phyloP scores from a whole-genome alignment of 1,140 invertebrate genomes.

The Acyrthosiphon pisum region DNA sequence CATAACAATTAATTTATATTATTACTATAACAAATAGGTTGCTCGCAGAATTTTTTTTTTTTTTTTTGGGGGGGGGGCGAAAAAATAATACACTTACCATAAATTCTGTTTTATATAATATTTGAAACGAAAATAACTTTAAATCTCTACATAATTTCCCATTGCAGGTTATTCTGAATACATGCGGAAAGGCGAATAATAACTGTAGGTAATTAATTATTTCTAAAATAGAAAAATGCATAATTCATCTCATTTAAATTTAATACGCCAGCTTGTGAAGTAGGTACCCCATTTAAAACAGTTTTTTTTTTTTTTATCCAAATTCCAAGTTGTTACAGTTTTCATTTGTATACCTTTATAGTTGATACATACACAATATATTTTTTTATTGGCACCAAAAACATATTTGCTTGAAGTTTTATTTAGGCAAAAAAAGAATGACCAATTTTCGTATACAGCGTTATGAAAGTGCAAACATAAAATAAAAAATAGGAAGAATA shows the following conservation, averaged over 20 bases:
- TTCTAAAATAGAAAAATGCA: neutral
- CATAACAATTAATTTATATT: no score
- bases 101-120: no score
- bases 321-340: neutral
- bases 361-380: neutral
- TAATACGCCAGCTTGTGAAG: neutral
- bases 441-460: neutral
- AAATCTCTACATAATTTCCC: neutral
- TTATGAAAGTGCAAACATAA: neutral
- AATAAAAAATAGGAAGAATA: constrained; percentile 22
- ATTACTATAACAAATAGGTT: no score
- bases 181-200: neutral
- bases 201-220: neutral
- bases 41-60: no score
- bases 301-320: neutral
- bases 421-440: neutral
- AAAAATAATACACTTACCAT: no score
- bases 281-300: neutral
- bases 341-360: neutral
- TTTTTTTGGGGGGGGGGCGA: no score
- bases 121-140: neutral
- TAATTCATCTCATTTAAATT: neutral
- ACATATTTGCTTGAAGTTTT: neutral
- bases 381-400: neutral
- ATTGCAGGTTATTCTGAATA: neutral